These are phyloP conservation scores for Rhinichthys klamathensis DNA, from an alignment of 2,113 vertebrate genomes.

Conservation along the genomic window DNA sequence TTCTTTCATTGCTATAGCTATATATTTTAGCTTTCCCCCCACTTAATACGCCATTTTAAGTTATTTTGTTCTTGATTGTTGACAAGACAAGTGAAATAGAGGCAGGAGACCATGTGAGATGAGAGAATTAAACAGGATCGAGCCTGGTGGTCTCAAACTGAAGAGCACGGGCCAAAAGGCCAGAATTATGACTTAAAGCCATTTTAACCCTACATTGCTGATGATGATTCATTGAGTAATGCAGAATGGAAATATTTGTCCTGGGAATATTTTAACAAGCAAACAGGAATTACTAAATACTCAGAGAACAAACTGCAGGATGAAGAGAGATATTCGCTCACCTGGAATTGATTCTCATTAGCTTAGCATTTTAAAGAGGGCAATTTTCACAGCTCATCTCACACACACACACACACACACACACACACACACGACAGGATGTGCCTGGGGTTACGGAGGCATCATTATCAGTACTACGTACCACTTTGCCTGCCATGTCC, in stretches of 20 bases:
- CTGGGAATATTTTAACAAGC: background rate
- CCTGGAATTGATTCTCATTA: background rate
- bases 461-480: background rate
- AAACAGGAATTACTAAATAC: background rate
- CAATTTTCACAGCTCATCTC: background rate
- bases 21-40: background rate
- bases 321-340: background rate
- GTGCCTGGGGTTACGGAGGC: background rate
- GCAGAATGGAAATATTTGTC: background rate
- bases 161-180: background rate
- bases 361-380: background rate
- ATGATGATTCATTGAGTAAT: background rate
- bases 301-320: background rate
- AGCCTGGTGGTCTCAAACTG: background rate
- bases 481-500: conserved; percentile 27
- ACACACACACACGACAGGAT: background rate
- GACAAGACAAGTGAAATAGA: background rate
- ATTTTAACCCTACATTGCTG: background rate
- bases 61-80: background rate
- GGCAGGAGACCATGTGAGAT: background rate
- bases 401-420: background rate
- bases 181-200: background rate
- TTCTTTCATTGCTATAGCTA: background rate
- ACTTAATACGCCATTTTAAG: background rate
- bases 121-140: background rate